Evolutionary conservation across 2,888 invertebrate genomes (phyloP).

Genomic region (Chouioia cunea): DNA sequence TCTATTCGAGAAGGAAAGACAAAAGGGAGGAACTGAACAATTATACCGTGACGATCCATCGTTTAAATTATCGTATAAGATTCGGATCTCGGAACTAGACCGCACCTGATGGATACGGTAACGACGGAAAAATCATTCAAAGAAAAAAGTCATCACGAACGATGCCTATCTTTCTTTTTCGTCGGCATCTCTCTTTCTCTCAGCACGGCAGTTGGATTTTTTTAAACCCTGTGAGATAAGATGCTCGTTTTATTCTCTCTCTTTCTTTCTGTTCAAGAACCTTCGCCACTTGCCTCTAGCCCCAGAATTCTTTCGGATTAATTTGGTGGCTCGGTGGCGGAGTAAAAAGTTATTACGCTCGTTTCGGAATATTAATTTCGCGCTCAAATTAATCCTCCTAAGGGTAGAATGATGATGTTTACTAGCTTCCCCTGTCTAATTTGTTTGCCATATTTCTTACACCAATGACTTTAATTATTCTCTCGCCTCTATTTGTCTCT

Average conservation of each 20-base stretch:
- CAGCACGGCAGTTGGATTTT: not conserved
- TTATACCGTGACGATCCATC: no score
- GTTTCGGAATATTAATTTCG: conserved; percentile 41
- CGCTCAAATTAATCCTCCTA: conserved; percentile 33
- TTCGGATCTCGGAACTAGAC: no score
- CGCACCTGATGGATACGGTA: no score
- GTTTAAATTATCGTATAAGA: no score
- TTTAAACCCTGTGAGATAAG: conserved; percentile 19
- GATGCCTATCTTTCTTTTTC: no score
- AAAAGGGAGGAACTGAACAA: not conserved
- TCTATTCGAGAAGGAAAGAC: no score
- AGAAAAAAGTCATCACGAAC: no score
- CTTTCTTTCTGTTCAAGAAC: not conserved
- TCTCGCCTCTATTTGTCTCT: not conserved
- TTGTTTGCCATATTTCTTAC: not conserved
- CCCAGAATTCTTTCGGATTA: conserved; percentile 35
- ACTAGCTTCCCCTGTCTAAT: not conserved
- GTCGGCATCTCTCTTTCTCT: conserved; percentile 7
- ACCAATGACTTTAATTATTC: not conserved
- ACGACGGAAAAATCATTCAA: no score
- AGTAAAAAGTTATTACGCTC: conserved; percentile 24
- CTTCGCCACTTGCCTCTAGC: conserved; percentile 10
- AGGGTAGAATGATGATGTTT: no score
- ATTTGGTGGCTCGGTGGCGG: conserved; percentile 21
- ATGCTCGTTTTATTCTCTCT: conserved; percentile 1